Evolutionary conservation across 2,888 invertebrate genomes (phyloP), one percentile per base, ranked within the genome.

Genomic region (Xylota sylvarum): DNA sequence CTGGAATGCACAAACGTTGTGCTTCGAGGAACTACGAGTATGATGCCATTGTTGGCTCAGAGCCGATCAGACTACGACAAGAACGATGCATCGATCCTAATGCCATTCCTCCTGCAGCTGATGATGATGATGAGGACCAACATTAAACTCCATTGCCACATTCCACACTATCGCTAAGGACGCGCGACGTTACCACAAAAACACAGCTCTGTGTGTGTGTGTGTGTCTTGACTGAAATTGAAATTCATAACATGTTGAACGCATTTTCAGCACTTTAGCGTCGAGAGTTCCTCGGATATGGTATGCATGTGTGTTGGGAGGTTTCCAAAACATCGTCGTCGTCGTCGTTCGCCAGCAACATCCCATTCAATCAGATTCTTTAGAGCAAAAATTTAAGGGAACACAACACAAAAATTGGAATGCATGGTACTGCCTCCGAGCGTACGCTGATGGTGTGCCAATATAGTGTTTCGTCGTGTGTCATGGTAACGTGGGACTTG

Each of bases 191-290:
- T n/a, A 30, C 30, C 30, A 30, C 30, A 30, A 30, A 5, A 3
- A 30, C 5, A 30, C 30, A 3, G 30, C 5, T 5, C 30, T 30
- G 30, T 30, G 35, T n/a, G n/a, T n/a, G n/a, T n/a, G n/a, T 23
- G 46, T 55, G 56, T 62, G 48, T 32, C 35, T 56, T 82, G 62
- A 35, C 60, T 69, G 40, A 72, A 81, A 86, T 86, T 81, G 74
- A 67, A 86, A 86, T 86, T 86, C 85, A 76, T 65, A 73, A 48
- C 85, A 81, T 70, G 85, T 76, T 72, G 64, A 52, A 40, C 43
- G 58, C 60, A 77, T 81, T 86, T 86, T 72, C 76, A 70, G 70
- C 76, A 81, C 77, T 86, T 72, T 72, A 77, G 58, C 56, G 48
- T 35, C 40, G 40, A 55, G 35, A 67, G 40, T 58, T 32, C 17